Evolutionary conservation across 2,797 vertebrate genomes (phyloP).

Genomic region (Ctenochaetus hawaiiensis): DNA sequence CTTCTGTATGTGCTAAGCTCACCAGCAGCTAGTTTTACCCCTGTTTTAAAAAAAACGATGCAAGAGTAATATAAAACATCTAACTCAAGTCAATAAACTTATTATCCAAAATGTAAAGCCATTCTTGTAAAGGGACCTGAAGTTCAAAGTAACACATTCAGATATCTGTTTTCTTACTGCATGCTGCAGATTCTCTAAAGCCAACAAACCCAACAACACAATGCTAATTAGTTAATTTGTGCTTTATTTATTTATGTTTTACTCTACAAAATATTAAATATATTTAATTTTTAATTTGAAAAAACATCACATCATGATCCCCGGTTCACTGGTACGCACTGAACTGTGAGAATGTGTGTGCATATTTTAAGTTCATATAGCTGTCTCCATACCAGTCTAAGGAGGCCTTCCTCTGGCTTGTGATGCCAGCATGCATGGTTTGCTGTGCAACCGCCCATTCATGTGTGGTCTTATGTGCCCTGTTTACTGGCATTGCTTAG

Average conservation of each 20-base stretch:
- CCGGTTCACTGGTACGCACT: not conserved
- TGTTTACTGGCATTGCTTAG: conserved; percentile 57
- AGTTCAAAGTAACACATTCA: not conserved
- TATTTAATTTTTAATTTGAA: conserved; percentile 7
- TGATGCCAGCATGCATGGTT: conserved; percentile 74
- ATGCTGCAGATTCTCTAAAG: conserved; percentile 3
- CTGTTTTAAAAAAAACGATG: not conserved
- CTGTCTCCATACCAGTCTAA: conserved; percentile 59
- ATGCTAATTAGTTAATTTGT: not conserved
- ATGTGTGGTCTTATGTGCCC: conserved; percentile 70
- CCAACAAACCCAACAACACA: not conserved
- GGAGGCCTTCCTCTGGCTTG: conserved; percentile 49
- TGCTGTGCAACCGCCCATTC: conserved; percentile 68
- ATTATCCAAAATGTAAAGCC: not conserved
- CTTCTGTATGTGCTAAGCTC: not conserved
- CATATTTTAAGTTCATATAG: conserved; percentile 53
- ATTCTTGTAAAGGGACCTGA: not conserved
- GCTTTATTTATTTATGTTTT: conserved; percentile 30
- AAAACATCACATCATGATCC: not conserved
- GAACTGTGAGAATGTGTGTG: conserved; percentile 27
- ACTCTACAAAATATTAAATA: not conserved
- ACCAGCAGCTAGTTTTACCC: not conserved
- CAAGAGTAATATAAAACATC: not conserved
- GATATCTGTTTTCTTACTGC: conserved; percentile 11
- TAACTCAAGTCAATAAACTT: not conserved